Base-by-base conservation (phyloP, 2,797 vertebrate species). In the Dendrocincla fuliginosa region DNA sequence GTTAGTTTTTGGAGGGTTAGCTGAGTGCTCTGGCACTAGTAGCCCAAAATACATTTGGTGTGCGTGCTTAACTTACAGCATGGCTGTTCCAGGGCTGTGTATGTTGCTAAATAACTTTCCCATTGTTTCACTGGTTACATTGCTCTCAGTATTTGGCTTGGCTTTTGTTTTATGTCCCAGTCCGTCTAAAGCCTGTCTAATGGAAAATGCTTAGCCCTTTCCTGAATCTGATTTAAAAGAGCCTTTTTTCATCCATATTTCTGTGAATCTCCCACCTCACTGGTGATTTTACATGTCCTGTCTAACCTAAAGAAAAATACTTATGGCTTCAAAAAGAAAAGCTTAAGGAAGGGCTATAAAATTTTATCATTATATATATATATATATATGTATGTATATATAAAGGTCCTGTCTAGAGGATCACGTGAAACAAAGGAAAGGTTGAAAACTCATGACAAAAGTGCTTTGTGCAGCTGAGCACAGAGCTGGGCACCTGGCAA, bases 91-190 rank as follows among this genome's bases (percentile, higher is more conserved):
- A 92, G 53, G 47, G 61, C 61, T 75, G 63, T 88, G 81, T 90
- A 69, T 87, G 47, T 95, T 96, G 75, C 84, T 97, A 93, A 96
- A 96, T 90, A 96, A 80, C 90, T 95, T 92, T 95, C 84, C 84
- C 61, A 71, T 95, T 95, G 86, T 95, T 96, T 96, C 95, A 91
- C 53, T 83, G 70, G 63, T 95, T 93, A 84, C 53, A 73, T 27
- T 84, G 65, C 89, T 81, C 37, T 94, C 76, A 86, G 32, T 91
- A 52, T 95, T 96, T 96, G 95, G 89, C 76, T 97, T 94, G 83
- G 83, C 10, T 6, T 93, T 92, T 77, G 71, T 65, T 92, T 83
- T 65, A 75, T 77, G 64, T 95, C 86, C 57, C 71, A 69, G 80
- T 52, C 46, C 17, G 56, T 91, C 87, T 83, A 94, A 95, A 89